Evolutionary conservation across 2,888 invertebrate genomes (phyloP).

Genomic region (Drosophila anomelani): DNA sequence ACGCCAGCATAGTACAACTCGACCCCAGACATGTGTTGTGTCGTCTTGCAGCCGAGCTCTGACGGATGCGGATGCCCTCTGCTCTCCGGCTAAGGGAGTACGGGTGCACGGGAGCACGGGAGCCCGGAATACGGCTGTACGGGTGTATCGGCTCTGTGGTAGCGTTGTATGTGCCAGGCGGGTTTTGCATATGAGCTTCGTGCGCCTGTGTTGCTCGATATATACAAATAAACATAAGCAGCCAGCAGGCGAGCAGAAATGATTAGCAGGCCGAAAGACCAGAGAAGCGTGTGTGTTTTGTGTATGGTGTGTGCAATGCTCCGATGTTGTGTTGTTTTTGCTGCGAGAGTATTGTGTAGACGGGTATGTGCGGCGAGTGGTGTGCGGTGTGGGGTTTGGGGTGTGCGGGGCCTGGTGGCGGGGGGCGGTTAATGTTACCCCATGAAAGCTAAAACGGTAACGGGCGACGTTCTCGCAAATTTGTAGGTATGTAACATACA

Average conservation of each 20-base stretch:
- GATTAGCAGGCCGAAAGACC: constrained; percentile 61
- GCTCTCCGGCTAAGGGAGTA: constrained; percentile 18
- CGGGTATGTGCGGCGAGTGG: not conserved
- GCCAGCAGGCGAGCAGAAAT: constrained; percentile 77
- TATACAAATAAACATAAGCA: constrained; percentile 81
- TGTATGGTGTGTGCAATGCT: constrained; percentile 50
- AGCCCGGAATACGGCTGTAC: not conserved
- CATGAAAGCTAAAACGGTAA: constrained; percentile 70
- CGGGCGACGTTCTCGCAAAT: constrained; percentile 66
- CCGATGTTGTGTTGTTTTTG: constrained; percentile 35
- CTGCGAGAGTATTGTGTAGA: constrained; percentile 45
- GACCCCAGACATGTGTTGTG: constrained; percentile 31
- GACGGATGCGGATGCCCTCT: constrained; percentile 25
- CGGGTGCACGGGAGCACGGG: constrained; percentile 4
- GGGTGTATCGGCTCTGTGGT: constrained; percentile 7
- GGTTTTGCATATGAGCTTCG: constrained; percentile 66
- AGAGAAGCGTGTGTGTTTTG: constrained; percentile 23
- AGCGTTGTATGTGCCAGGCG: constrained; percentile 43
- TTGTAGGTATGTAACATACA: constrained; percentile 67
- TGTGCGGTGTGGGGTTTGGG: constrained; percentile 14
- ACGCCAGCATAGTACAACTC: constrained; percentile 12
- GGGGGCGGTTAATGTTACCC: constrained; percentile 53
- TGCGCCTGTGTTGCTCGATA: constrained; percentile 80
- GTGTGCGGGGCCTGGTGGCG: not conserved
- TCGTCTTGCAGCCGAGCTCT: constrained; percentile 14